phyloP scores from a whole-genome alignment of 2,113 vertebrate species.

The Cathartes aura region DNA sequence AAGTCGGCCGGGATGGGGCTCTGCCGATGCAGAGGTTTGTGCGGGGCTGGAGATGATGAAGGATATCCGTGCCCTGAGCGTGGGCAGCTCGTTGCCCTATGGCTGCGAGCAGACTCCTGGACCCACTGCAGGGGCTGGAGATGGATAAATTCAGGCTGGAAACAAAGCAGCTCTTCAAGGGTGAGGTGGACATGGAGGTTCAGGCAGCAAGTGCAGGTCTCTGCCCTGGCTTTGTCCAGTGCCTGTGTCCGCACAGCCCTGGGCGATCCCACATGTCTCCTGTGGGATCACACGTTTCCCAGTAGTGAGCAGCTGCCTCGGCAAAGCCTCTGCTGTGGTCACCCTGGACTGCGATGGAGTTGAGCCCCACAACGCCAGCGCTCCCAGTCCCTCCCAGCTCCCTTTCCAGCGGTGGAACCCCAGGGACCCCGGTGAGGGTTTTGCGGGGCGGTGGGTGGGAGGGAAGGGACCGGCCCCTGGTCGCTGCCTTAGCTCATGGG shows the following conservation, averaged over 20 bases:
- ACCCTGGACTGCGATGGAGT: rapidly evolving
- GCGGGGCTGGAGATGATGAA: background rate
- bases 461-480: background rate
- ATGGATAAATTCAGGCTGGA: background rate
- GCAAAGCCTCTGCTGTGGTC: background rate
- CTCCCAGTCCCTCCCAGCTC: background rate
- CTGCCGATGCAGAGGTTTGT: background rate
- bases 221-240: background rate
- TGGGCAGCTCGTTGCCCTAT: rapidly evolving
- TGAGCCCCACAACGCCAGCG: background rate
- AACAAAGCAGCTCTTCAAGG: background rate
- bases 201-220: background rate
- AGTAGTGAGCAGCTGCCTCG: background rate
- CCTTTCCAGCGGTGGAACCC: background rate
- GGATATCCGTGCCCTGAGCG: rapidly evolving
- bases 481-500: background rate
- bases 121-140: background rate
- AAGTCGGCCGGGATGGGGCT: background rate
- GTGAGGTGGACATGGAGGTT: background rate
- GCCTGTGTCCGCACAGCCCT: rapidly evolving
- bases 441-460: background rate
- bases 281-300: rapidly evolving
- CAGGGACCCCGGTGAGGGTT: background rate
- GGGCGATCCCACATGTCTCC: background rate
- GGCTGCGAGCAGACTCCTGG: background rate